Percentiles rank a stretch among this genome's conserved stretches.
These are phyloP conservation scores for Phoxinus dragarum DNA, from an alignment of 2,797 vertebrate genomes.

Conservation along the genomic window DNA sequence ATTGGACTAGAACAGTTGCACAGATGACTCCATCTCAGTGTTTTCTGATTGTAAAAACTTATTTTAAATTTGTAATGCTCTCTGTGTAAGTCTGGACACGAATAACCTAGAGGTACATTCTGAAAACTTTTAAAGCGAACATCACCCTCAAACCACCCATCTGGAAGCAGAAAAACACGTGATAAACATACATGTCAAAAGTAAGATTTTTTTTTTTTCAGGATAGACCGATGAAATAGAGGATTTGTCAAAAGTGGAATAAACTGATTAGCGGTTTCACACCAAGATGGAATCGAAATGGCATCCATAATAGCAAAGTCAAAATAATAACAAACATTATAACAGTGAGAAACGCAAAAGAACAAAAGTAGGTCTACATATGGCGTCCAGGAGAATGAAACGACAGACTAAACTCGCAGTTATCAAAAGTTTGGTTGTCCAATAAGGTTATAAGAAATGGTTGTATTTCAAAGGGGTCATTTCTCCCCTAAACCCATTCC, in stretches of 20 bases:
- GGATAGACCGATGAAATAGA: not conserved
- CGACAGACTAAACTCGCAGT: conserved; percentile 42
- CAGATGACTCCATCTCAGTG: conserved; percentile 3
- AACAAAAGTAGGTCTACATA: conserved; percentile 46
- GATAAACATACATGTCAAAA: conserved; percentile 12
- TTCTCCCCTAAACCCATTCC: conserved; percentile 92
- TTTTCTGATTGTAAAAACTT: not conserved
- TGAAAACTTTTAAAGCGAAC: conserved; percentile 23
- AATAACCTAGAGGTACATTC: conserved; percentile 27
- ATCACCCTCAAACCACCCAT: conserved; percentile 5
- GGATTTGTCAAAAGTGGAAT: conserved; percentile 19
- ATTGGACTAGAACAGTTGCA: not conserved
- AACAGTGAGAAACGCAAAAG: conserved; percentile 29
- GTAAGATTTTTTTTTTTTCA: not conserved
- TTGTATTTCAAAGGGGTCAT: conserved; percentile 71
- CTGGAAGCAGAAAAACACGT: not conserved
- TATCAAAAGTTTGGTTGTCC: conserved; percentile 37
- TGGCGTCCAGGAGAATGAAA: conserved; percentile 40
- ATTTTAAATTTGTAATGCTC: not conserved
- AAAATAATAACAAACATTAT: conserved; percentile 44
- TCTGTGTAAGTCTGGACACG: not conserved
- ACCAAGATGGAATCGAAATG: conserved; percentile 44
- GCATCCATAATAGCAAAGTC: conserved; percentile 28
- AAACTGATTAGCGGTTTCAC: conserved; percentile 40
- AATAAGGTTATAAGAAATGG: conserved; percentile 13